Conservation (phyloP, 2,113 vertebrate species). For the Oryzias javanicus region DNA sequence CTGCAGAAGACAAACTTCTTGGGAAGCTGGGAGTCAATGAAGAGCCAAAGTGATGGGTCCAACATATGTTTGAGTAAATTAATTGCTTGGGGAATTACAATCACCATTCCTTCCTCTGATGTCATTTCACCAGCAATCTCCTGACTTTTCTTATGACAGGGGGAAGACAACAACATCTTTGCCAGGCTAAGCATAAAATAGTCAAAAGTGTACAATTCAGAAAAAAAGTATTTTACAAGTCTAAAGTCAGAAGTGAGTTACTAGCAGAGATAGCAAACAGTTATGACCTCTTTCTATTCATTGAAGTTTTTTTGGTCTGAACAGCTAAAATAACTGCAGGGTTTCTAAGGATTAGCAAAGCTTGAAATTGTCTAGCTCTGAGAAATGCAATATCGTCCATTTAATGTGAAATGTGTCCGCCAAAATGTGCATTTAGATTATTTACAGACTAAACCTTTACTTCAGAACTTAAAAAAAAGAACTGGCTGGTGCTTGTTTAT, state of each 20-base stretch:
- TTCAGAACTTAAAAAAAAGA: too few species aligned
- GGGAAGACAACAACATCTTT: conserved; percentile 28
- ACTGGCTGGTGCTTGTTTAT: too few species aligned
- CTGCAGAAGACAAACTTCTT: conserved; percentile 22
- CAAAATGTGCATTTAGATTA: too few species aligned
- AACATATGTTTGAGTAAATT: conserved; percentile 60
- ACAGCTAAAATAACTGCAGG: conserved; percentile 63
- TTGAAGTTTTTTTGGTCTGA: conserved; percentile 69
- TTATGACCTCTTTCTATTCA: conserved; percentile 9
- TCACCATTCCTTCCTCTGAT: conserved; percentile 57
- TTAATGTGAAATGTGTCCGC: conserved; percentile 56
- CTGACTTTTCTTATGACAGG: conserved; percentile 30
- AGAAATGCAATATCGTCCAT: too few species aligned
- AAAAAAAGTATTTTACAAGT: not conserved
- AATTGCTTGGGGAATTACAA: conserved; percentile 68
- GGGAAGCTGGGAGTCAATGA: conserved; percentile 38
- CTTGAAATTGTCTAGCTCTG: too few species aligned
- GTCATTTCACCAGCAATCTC: conserved; percentile 53
- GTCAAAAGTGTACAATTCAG: conserved; percentile 36
- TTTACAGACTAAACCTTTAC: too few species aligned
- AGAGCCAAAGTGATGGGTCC: conserved; percentile 46
- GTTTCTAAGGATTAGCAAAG: conserved; percentile 12
- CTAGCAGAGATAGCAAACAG: too few species aligned
- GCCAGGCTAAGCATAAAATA: conserved; percentile 37
- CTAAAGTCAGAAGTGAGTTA: too few species aligned